Base-by-base conservation (phyloP, 35 echinoderm and acorn worm genomes). In the Stichopus chloronotus region DNA sequence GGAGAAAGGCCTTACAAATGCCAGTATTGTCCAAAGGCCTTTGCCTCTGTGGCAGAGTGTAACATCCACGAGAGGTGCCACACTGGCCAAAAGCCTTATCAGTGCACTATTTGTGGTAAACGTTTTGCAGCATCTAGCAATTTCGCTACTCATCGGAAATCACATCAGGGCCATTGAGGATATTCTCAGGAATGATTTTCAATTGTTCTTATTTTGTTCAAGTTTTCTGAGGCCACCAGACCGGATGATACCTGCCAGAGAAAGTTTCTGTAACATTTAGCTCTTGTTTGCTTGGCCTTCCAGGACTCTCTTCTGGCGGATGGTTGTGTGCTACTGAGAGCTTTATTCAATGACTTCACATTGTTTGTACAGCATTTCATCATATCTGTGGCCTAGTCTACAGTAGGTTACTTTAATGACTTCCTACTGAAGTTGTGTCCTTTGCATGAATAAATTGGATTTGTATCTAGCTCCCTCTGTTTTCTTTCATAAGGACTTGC, bases 11-110 rank as follows among this genome's bases (percentile, higher is more conserved):
- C 96, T 20, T 93, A 84, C 52, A 59, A 84, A 6, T 97, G 96
- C 76, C 55, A 72, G 53, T 89, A 93, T 54, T 97, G 96, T 53
- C 54, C 72, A 10, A 97, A 95, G 77, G 76, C 65, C 56, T 97
- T 97, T 63, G 22, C 91, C 4, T 56, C 68, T 5, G 43, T 55
- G 16, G 63, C 54, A 2, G 76, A 91, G 58, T 55, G 88, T 58
- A 95, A 88, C 30, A 87, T 57, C 5, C 96, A 97, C 81, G 90
- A 93, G 60, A 54, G 88, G 12, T 83, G 88, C 25, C 96, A 97
- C 84, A 97, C 93, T 30, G 91, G 79, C 16, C 65, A 90, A 57
- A 97, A 97, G 65, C 96, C 96, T 58, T 93, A 91, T 56, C 57
- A 59, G 19, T 97, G 96, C 61, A 90, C 53, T 65, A 43, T 72